Conservation (phyloP, 2,888 invertebrate species). For the Venusia cambrica region DNA sequence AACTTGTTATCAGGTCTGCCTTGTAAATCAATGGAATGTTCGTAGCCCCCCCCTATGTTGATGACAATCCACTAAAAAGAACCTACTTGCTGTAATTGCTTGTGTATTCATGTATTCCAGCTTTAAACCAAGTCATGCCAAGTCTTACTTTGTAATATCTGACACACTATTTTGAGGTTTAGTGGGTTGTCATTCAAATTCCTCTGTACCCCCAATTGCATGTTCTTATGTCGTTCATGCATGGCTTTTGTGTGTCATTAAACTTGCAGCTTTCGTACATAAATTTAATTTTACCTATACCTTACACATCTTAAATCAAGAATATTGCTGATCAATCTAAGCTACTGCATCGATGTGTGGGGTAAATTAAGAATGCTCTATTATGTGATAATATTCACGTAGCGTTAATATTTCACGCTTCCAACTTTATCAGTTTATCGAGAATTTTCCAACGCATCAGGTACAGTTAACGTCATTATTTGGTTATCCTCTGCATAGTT, state of each 20-base stretch:
- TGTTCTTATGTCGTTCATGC: constrained; percentile 49
- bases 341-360: constrained; percentile 4
- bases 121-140: too few species aligned
- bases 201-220: constrained; percentile 34
- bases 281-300: too few species aligned
- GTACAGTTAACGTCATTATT: too few species aligned
- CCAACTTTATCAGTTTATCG: not conserved
- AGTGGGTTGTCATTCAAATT: constrained; percentile 26
- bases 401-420: constrained; percentile 13
- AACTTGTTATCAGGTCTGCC: constrained; percentile 68
- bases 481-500: too few species aligned
- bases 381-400: too few species aligned
- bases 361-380: not conserved
- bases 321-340: too few species aligned
- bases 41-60: constrained; percentile 24
- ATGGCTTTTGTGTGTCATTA: constrained; percentile 38
- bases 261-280: constrained; percentile 30
- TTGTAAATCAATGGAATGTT: constrained; percentile 50
- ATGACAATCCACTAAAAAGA: constrained; percentile 27
- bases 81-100: too few species aligned
- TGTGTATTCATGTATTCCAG: too few species aligned
- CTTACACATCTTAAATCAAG: constrained; percentile 4
- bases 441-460: not conserved
- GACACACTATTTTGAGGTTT: too few species aligned
- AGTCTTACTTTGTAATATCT: too few species aligned